These are phyloP conservation scores for Cryptosula pallasiana DNA, from an alignment of 2,888 invertebrate species.

Conservation along the genomic window DNA sequence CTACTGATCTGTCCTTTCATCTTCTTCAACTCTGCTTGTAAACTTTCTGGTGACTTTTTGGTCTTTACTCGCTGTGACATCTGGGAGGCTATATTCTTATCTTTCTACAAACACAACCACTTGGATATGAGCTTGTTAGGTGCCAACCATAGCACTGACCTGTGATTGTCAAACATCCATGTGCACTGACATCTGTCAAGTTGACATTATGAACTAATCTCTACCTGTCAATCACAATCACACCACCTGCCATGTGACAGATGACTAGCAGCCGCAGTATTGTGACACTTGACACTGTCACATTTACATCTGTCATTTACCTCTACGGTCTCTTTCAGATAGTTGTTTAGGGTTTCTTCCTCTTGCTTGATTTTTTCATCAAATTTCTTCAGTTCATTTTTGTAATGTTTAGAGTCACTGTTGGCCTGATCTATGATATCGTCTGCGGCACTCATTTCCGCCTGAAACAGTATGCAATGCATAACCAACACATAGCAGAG, in stretches of 20 bases:
- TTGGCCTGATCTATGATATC: constrained; percentile 23
- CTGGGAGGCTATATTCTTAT: background rate
- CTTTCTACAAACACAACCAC: background rate
- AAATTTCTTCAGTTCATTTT: constrained; percentile 31
- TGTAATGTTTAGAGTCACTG: constrained; percentile 29
- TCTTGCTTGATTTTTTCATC: constrained; percentile 16
- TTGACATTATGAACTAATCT: too few relatives aligned
- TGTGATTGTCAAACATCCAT: too few relatives aligned
- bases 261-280: too few relatives aligned
- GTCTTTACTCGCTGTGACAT: constrained; percentile 6
- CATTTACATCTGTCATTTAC: too few relatives aligned
- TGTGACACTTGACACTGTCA: too few relatives aligned
- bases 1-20: constrained; percentile 7
- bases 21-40: constrained; percentile 10
- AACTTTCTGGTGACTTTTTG: background rate
- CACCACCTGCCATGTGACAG: too few relatives aligned
- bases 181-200: too few relatives aligned
- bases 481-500: background rate
- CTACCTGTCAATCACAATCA: too few relatives aligned
- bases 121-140: too few relatives aligned
- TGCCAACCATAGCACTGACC: too few relatives aligned
- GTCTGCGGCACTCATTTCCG: background rate
- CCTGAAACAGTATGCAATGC: background rate
- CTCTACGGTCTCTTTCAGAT: background rate
- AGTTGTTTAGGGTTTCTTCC: background rate